Evolutionary conservation across 1,140 invertebrate genomes (phyloP).

Genomic region (Hyposmocoma kahamanoa): DNA sequence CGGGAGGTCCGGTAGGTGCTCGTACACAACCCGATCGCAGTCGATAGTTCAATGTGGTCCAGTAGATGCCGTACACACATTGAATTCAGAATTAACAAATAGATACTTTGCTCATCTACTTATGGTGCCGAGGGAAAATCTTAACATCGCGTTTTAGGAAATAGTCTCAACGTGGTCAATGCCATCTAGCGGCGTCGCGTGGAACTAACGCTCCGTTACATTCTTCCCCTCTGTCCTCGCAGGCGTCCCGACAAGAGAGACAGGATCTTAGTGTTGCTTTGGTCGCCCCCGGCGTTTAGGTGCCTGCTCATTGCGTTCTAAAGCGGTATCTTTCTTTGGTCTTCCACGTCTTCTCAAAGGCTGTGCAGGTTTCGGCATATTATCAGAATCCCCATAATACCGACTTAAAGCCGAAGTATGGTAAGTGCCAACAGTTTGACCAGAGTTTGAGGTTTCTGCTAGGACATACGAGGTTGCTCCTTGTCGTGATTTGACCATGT

Average conservation of each 20-base stretch:
- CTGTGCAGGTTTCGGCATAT: not conserved
- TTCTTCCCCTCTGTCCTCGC: not conserved
- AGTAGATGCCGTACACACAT: too few species aligned
- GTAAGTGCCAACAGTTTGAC: constrained; percentile 2
- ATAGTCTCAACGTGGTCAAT: too few species aligned
- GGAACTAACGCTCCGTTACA: too few species aligned
- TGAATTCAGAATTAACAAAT: too few species aligned
- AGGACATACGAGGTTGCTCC: not conserved
- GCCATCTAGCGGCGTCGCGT: too few species aligned
- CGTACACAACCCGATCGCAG: too few species aligned
- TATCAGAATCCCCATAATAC: not conserved
- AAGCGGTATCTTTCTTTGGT: not conserved
- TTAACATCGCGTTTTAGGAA: too few species aligned
- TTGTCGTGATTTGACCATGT: not conserved
- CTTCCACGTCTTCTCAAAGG: not conserved
- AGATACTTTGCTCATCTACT: too few species aligned
- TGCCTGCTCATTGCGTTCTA: not conserved
- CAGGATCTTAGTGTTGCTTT: not conserved
- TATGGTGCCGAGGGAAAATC: too few species aligned
- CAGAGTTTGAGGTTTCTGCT: not conserved
- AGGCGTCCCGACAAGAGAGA: not conserved
- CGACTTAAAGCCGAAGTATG: not conserved
- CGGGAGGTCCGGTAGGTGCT: too few species aligned
- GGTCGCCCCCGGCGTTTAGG: not conserved
- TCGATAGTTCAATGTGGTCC: too few species aligned